Evolutionary conservation across 2,113 vertebrate species (phyloP).

Genomic region (Elephantulus edwardii): DNA sequence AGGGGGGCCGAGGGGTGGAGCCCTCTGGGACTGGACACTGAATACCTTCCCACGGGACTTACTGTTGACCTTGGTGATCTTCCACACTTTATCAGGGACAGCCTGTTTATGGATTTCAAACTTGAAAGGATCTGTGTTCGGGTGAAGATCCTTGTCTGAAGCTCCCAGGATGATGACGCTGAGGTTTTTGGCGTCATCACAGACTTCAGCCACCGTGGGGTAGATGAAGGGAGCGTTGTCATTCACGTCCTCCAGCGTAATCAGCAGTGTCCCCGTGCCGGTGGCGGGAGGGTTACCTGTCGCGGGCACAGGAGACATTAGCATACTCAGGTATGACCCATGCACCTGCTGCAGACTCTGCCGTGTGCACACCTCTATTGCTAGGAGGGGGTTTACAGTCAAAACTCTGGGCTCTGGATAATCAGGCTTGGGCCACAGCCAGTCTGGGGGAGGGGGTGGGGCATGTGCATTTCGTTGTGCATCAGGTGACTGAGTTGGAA

Average conservation of each 20-base stretch:
- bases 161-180: constrained; percentile 92
- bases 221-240: constrained; percentile 94
- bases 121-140: constrained; percentile 94
- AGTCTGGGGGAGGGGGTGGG: too few species aligned
- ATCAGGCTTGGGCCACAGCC: too few species aligned
- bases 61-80: constrained; percentile 94
- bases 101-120: constrained; percentile 94
- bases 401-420: too few species aligned
- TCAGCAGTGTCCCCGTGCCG: constrained; percentile 93
- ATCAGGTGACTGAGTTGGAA: too few species aligned
- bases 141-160: constrained; percentile 92
- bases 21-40: not conserved
- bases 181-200: constrained; percentile 93
- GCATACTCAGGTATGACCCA: too few species aligned
- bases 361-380: too few species aligned
- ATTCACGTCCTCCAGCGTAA: constrained; percentile 94
- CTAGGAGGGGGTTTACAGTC: too few species aligned
- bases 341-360: too few species aligned
- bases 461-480: too few species aligned
- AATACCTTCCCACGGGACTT: constrained; percentile 77
- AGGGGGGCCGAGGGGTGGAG: too few species aligned
- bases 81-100: constrained; percentile 94
- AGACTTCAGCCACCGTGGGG: constrained; percentile 91
- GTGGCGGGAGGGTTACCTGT: constrained; percentile 94
- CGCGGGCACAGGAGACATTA: not conserved